Percentiles rank a stretch among this genome's conserved stretches.
These are phyloP conservation scores for Sturnira hondurensis DNA, from an alignment of 2,113 vertebrate genomes.

Conservation along the genomic window DNA sequence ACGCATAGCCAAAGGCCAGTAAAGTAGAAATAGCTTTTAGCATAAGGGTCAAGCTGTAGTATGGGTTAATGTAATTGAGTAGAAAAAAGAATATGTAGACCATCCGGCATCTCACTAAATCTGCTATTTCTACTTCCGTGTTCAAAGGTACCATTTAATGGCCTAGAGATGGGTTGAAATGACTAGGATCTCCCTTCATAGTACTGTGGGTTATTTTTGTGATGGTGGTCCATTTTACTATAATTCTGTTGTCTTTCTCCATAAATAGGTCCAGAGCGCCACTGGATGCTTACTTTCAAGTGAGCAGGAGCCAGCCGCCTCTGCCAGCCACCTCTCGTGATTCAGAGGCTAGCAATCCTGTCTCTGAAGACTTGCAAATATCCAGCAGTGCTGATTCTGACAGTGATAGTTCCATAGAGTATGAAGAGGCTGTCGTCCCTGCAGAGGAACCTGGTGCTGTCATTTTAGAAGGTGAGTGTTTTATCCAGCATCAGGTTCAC, in stretches of 20 bases:
- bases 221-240: not conserved
- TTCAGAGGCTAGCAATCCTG: conserved; percentile 65
- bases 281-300: conserved; percentile 84
- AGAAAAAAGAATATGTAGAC: not conserved
- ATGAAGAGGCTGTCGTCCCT: conserved; percentile 62
- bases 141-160: not conserved
- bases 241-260: conserved; percentile 18
- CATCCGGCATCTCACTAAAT: not conserved
- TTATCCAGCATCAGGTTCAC: not conserved
- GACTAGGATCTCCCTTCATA: not conserved
- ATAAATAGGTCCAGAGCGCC: conserved; percentile 64
- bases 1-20: not conserved
- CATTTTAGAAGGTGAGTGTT: conserved; percentile 48
- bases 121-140: not conserved
- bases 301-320: conserved; percentile 79
- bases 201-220: not conserved
- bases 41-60: not conserved
- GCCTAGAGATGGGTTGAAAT: not conserved
- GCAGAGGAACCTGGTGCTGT: conserved; percentile 6
- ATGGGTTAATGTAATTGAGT: not conserved
- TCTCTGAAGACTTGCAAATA: conserved; percentile 78
- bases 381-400: conserved; percentile 82
- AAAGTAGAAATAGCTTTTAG: not conserved
- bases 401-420: conserved; percentile 69
- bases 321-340: conserved; percentile 15